Percentiles rank a stretch among this genome's conserved stretches.
These are phyloP conservation scores for Cheilosia grossa DNA, from an alignment of 2,888 invertebrate genomes.

Conservation along the genomic window DNA sequence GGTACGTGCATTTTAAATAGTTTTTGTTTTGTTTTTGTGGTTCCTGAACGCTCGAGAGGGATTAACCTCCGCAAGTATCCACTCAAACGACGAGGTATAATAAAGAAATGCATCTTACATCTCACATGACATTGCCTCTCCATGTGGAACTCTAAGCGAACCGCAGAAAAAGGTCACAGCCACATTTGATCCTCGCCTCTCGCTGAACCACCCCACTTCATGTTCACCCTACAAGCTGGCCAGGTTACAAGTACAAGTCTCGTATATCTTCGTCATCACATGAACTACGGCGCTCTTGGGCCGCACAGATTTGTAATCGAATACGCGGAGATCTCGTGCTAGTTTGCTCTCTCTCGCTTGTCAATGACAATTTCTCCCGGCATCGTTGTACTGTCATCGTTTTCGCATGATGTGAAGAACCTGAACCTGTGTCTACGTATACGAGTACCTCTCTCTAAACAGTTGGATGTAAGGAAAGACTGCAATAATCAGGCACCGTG, in stretches of 20 bases:
- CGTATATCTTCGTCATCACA: slow-evolving; percentile 51
- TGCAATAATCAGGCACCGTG: slow-evolving; percentile 42
- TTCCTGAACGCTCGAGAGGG: too few species aligned
- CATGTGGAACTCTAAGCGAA: slow-evolving; percentile 14
- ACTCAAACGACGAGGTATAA: not conserved
- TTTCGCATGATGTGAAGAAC: slow-evolving; percentile 54
- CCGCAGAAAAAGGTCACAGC: slow-evolving; percentile 58
- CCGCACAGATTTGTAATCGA: slow-evolving; percentile 62
- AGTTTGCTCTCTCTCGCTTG: slow-evolving; percentile 33
- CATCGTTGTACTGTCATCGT: slow-evolving; percentile 44
- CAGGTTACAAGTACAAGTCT: slow-evolving; percentile 67
- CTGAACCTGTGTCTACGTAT: slow-evolving; percentile 36
- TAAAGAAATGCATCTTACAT: slow-evolving; percentile 2
- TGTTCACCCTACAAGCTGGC: slow-evolving; percentile 9
- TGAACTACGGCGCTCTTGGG: slow-evolving; percentile 13
- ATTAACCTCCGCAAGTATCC: not conserved
- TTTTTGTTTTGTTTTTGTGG: too few species aligned
- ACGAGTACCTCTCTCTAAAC: too few species aligned
- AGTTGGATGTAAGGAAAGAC: slow-evolving; percentile 20
- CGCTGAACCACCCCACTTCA: not conserved
- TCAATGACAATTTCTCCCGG: slow-evolving; percentile 68
- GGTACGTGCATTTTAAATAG: too few species aligned
- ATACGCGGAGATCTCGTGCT: slow-evolving; percentile 43
- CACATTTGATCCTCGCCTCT: slow-evolving; percentile 24
- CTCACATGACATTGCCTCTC: slow-evolving; percentile 7